These are phyloP conservation scores for Cladorhizidae sp. DNA, from an alignment of 37 sponge, comb jelly and placozoan species.

Conservation along the genomic window DNA sequence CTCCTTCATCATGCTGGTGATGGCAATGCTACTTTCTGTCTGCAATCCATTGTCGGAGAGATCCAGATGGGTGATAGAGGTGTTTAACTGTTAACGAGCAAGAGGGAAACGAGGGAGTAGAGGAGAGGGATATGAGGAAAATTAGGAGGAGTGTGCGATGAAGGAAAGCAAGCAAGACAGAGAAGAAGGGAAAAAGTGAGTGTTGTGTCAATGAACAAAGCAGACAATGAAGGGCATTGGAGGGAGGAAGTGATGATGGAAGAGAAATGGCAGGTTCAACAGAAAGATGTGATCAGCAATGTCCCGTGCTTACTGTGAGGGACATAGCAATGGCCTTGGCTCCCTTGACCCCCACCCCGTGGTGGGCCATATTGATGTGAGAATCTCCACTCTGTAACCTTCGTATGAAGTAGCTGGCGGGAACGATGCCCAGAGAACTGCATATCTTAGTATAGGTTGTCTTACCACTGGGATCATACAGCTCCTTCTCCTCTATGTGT, in stretches of 20 bases:
- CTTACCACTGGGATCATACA: constrained; percentile 88
- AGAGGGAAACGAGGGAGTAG: not conserved
- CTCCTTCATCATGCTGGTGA: constrained; percentile 95
- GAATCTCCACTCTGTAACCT: constrained; percentile 37
- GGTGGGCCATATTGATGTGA: constrained; percentile 82
- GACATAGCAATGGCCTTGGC: constrained; percentile 92
- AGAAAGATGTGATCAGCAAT: not conserved
- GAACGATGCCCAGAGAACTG: constrained; percentile 78
- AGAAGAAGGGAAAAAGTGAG: constrained; percentile 2
- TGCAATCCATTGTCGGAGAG: constrained; percentile 93
- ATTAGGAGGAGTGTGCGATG: not conserved
- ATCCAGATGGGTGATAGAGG: constrained; percentile 80
- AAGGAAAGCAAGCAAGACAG: not conserved
- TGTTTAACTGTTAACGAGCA: constrained; percentile 69
- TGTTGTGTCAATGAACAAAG: too few species aligned
- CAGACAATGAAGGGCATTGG: not conserved
- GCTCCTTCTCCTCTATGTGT: constrained; percentile 82
- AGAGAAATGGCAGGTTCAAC: not conserved
- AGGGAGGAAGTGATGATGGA: not conserved
- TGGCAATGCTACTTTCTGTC: constrained; percentile 78
- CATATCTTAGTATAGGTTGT: constrained; percentile 82
- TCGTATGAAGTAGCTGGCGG: constrained; percentile 84
- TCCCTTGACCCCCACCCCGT: constrained; percentile 93
- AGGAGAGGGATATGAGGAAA: not conserved
- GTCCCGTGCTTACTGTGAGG: constrained; percentile 62